Base-by-base conservation (phyloP, 2,113 vertebrate species). In the Gymnogyps californianus region DNA sequence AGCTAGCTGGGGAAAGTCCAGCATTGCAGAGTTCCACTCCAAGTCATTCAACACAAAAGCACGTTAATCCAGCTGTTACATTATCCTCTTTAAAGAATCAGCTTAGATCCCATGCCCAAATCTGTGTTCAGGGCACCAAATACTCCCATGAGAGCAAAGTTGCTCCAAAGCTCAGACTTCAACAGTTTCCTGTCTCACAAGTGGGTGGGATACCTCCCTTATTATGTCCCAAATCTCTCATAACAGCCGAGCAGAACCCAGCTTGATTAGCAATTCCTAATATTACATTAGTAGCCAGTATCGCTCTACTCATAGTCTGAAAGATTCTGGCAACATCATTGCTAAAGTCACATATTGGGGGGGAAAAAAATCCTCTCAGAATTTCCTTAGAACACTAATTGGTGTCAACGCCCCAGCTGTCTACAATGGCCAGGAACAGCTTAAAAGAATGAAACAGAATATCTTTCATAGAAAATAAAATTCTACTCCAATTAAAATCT, bases 31-130 rank as follows among this genome's bases (percentile, higher is more conserved):
- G 66, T 47, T 93, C 46, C 77, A 79, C 40, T 89, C 74, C 83
- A 95, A 92, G 74, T 69, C 69, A 71, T 83, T 88, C 75, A 93
- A 91, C 54, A 88, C 38, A 67, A 94, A 79, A 80, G 42, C 62
- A 89, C 34, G 74, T 42, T 42, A 86, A 89, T 32, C 71, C 93
- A 96, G 91, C 84, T 93, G 78, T 89, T 96, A 85, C 75, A 74
- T 65, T 85, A 67, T 72, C 28, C 71, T 80, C 52, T 65, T 85
- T 20, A 87, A 69, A 88, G 40, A 82, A 58, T 29, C 57, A 87
- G 40, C 77, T 95, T 61, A 82, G 66, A 97, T 87, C 54, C 40
- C 32, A 62, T 88, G 84, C 74, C 66, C 78, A 95, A 87, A 91
- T 72, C 62, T 93, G 36, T 32, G 18, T 74, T 83, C 62, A 91